Conservation (phyloP, 2,797 vertebrate genomes). For the Choloepus didactylus region DNA sequence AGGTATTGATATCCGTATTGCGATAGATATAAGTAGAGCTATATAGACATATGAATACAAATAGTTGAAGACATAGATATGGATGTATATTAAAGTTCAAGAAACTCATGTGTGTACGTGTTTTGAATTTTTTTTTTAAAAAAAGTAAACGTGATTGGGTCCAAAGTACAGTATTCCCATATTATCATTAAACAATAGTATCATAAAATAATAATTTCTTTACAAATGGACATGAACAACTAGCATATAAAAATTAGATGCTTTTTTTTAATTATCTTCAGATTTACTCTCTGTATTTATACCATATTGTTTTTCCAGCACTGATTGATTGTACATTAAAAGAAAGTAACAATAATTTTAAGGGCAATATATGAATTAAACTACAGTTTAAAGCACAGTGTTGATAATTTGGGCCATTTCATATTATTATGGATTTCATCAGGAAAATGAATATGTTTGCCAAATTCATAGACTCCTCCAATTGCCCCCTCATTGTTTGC, state of each 20-base stretch:
- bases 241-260: background rate
- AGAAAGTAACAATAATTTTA: background rate
- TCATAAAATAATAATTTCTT: conserved; percentile 25
- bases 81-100: too few species aligned
- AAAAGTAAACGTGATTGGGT: background rate
- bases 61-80: too few species aligned
- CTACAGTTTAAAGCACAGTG: background rate
- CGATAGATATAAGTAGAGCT: too few species aligned
- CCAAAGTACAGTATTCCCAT: background rate
- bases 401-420: background rate
- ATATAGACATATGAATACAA: too few species aligned
- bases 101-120: too few species aligned
- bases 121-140: too few species aligned
- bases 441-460: background rate
- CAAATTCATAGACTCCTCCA: conserved; percentile 25
- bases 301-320: background rate
- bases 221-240: background rate
- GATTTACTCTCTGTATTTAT: background rate
- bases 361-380: background rate
- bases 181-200: conserved; percentile 9
- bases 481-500: background rate
- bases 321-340: background rate
- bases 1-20: too few species aligned
- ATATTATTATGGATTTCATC: conserved; percentile 20
- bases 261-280: conserved; percentile 14